Evolutionary conservation across 2,888 invertebrate genomes (phyloP), one percentile per base, ranked within the genome.

Genomic region (Argyresthia goedartella): DNA sequence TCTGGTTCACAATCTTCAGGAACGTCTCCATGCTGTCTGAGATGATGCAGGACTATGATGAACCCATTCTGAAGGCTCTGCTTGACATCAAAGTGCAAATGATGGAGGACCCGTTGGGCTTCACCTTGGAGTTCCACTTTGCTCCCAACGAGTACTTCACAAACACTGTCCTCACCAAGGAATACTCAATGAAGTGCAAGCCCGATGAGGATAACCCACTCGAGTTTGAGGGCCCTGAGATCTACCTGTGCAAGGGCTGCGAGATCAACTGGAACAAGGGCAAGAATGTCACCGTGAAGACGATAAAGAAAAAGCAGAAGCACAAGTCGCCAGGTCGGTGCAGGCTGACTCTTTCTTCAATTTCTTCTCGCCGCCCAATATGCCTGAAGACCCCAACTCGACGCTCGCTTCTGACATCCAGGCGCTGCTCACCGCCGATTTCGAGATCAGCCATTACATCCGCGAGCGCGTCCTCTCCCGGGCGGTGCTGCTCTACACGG

Each of bases 321-420:
- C 98, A 99, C 81, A 98, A 98, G 91, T 95, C 95, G 45, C 95
- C 50, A 98, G 97, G 88, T 94, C 95, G 52, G 95, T 99, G 60
- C 95, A 96, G 70, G 96, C 95, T 53, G 98, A 99, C 80, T 99
- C 98, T 0, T 99, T 99, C 89, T 99, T 99, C 88, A 99, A 99
- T 86, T 99, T 99, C 90, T 99, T 99, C 87, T 91, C 90, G 61
- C 98, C 98, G 48, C 98, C 98, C 41, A 86, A 76, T 58, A 93
- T 95, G 79, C 93, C 95, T 42, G 95, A 95, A 56, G 95, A 94
- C 75, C 89, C 91, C 39, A 81, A 94, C 65, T 91, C 91, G 44
- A 95, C 96, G 57, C 87, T 96, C 57, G 97, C 97, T 71, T 96
- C 97, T 52, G 97, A 98, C 59, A 91, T 93, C 44, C 95, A 86